Evolutionary conservation across 2,888 invertebrate species (phyloP).

Genomic region (Cephus nigrinus): DNA sequence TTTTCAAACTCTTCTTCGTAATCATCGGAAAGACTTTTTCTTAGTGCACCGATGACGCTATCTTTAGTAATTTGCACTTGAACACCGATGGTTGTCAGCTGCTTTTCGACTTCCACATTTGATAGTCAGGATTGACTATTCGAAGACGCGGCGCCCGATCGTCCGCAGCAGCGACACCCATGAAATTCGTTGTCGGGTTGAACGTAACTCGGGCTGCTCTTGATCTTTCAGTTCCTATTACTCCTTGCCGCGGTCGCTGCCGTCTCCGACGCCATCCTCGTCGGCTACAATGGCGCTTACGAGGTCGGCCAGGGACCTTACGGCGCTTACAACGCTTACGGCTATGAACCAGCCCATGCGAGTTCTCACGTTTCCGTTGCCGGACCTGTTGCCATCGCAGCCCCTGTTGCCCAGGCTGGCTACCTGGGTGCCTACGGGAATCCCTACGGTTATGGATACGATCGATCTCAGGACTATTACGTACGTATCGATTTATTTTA

Average conservation of each 20-base stretch:
- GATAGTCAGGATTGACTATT: too few species aligned
- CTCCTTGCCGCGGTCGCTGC: slow-evolving; percentile 32
- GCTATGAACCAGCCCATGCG: background rate
- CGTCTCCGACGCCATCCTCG: slow-evolving; percentile 37
- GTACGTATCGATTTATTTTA: slow-evolving; percentile 33
- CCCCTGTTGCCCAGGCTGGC: background rate
- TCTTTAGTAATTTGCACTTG: too few species aligned
- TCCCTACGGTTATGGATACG: slow-evolving; percentile 30
- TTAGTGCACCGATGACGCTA: too few species aligned
- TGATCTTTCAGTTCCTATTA: slow-evolving; percentile 23
- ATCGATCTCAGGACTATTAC: slow-evolving; percentile 39
- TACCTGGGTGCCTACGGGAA: background rate
- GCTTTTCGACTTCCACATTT: too few species aligned
- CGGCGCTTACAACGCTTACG: slow-evolving; percentile 4
- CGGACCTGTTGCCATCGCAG: background rate
- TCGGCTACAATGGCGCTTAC: slow-evolving; percentile 33
- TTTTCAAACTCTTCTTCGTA: too few species aligned
- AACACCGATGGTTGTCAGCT: too few species aligned
- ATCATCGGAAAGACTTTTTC: too few species aligned
- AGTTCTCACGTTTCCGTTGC: background rate
- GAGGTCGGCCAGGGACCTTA: slow-evolving; percentile 1
- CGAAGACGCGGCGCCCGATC: too few species aligned
- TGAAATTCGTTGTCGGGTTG: too few species aligned
- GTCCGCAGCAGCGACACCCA: too few species aligned
- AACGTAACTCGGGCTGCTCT: background rate